Conservation (phyloP, 2,797 vertebrate species). For the Neomorphus geoffroyi region DNA sequence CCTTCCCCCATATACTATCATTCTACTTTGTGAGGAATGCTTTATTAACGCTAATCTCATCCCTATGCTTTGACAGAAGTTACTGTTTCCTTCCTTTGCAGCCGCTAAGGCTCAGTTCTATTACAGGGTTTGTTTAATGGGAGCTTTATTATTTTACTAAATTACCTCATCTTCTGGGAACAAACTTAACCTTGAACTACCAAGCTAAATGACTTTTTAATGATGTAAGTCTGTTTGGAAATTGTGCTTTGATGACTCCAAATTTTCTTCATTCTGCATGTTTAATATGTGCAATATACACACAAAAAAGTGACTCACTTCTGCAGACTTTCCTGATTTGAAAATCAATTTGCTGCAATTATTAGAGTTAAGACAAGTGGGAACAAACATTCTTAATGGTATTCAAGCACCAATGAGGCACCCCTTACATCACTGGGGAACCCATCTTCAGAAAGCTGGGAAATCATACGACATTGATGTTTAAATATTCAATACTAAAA, state of each 20-base stretch:
- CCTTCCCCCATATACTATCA: constrained; percentile 27
- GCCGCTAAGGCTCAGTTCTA: constrained; percentile 59
- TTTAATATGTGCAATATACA: not conserved
- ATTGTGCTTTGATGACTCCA: not conserved
- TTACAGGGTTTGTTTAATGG: constrained; percentile 60
- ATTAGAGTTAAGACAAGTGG: not conserved
- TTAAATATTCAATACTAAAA: not conserved
- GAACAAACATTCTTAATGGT: not conserved
- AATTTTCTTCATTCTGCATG: constrained; percentile 38
- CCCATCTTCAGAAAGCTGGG: not conserved
- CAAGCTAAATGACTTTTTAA: constrained; percentile 66
- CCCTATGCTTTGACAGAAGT: constrained; percentile 69
- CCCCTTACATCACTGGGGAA: not conserved
- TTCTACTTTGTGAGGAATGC: constrained; percentile 33
- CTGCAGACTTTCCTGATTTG: constrained; percentile 8
- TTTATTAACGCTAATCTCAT: constrained; percentile 63
- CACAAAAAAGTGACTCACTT: not conserved
- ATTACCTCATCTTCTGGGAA: constrained; percentile 71
- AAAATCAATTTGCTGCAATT: constrained; percentile 12
- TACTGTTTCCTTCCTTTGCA: constrained; percentile 69
- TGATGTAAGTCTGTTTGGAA: constrained; percentile 44
- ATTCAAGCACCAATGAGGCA: not conserved
- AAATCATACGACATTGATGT: not conserved
- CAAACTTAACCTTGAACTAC: constrained; percentile 58
- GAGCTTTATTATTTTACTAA: constrained; percentile 64